phyloP scores from a whole-genome alignment of 2,797 vertebrate genomes.

The Philypnodon macrostomus region DNA sequence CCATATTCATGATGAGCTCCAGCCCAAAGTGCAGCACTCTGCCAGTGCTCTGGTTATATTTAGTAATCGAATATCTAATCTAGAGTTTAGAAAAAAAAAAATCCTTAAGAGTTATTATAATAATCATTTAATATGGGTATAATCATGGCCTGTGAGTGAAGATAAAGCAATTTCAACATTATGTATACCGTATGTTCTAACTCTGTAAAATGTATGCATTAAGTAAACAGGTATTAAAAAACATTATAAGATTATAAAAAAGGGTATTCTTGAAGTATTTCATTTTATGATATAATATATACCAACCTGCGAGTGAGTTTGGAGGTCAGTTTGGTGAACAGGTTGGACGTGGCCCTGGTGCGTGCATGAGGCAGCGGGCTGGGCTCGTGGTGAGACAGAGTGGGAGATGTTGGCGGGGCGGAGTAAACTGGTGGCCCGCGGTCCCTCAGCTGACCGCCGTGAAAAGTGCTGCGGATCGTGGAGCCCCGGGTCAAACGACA shows the following conservation, averaged over 20 bases:
- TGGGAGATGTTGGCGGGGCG: slow-evolving; percentile 86
- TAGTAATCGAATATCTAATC: too few relatives aligned
- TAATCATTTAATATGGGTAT: too few relatives aligned
- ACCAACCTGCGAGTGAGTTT: slow-evolving; percentile 92
- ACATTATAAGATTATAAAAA: too few relatives aligned
- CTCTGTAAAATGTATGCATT: too few relatives aligned
- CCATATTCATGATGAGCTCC: slow-evolving; percentile 29
- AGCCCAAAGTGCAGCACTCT: slow-evolving; percentile 19
- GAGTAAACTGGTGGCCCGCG: slow-evolving; percentile 83
- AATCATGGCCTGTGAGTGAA: too few relatives aligned
- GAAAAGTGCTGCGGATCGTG: slow-evolving; percentile 91
- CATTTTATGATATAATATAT: neutral
- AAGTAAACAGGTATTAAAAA: too few relatives aligned
- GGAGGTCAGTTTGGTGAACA: slow-evolving; percentile 95
- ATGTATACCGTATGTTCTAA: too few relatives aligned
- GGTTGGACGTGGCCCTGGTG: slow-evolving; percentile 88
- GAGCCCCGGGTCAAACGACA: slow-evolving; percentile 87
- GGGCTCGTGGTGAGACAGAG: slow-evolving; percentile 85
- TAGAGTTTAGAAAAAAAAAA: too few relatives aligned
- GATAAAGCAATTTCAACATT: too few relatives aligned
- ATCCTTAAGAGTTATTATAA: too few relatives aligned
- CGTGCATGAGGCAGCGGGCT: slow-evolving; percentile 81
- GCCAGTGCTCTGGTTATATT: neutral
- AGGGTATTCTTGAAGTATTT: too few relatives aligned
- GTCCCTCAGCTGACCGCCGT: slow-evolving; percentile 89